phyloP scores from a whole-genome alignment of 2,113 vertebrate genomes.

The Pseudorectes ferrugineus region DNA sequence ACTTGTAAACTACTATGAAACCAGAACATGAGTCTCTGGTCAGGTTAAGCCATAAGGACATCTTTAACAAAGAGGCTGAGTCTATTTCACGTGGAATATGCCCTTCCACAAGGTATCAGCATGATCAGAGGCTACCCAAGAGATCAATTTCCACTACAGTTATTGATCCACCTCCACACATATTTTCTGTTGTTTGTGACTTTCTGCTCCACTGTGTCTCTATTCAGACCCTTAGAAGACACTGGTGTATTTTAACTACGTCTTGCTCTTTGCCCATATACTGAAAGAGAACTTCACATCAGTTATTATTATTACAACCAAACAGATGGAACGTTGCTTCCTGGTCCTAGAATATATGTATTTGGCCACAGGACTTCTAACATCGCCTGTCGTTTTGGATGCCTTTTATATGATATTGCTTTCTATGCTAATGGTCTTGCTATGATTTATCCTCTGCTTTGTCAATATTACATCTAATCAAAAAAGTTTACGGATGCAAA shows the following conservation, averaged over 20 bases:
- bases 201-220: not conserved
- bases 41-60: not conserved
- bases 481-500: not conserved
- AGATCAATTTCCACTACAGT: fast-evolving
- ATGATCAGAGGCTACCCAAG: not conserved
- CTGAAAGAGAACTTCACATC: not conserved
- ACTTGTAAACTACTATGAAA: not conserved
- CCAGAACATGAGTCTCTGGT: not conserved
- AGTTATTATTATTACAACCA: not conserved
- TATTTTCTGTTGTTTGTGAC: not conserved
- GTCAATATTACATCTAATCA: not conserved
- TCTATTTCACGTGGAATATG: not conserved
- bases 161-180: not conserved
- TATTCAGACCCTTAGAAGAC: not conserved
- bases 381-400: not conserved
- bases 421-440: not conserved
- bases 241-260: not conserved
- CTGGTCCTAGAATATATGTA: not conserved
- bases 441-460: not conserved
- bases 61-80: not conserved
- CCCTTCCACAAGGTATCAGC: not conserved
- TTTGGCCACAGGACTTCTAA: not conserved
- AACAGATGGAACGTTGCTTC: not conserved
- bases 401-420: not conserved
- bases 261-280: not conserved